Conservation (phyloP, 1,140 invertebrate genomes). For the Spodoptera litura region DNA sequence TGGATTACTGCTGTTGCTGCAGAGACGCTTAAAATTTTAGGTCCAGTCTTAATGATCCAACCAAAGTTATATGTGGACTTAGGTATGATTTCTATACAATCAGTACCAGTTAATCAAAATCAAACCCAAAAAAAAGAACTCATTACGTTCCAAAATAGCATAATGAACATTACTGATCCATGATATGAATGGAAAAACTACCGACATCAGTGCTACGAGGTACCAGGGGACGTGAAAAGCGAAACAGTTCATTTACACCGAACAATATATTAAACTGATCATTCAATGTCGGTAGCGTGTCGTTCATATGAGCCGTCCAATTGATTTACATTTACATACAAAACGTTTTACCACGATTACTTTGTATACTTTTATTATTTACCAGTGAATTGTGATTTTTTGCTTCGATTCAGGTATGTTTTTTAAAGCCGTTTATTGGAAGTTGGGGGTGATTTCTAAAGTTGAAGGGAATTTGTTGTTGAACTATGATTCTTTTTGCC, state of each 20-base stretch:
- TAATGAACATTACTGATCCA: too few relatives aligned
- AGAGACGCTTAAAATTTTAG: too few relatives aligned
- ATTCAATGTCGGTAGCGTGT: conserved; percentile 2
- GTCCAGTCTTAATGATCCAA: too few relatives aligned
- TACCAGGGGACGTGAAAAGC: conserved; percentile 19
- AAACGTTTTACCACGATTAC: conserved; percentile 73
- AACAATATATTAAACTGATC: conserved; percentile 30
- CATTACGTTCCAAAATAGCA: too few relatives aligned
- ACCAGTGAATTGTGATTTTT: conserved; percentile 61
- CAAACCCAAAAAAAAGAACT: too few relatives aligned
- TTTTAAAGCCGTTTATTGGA: conserved; percentile 40
- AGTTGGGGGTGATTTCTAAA: background rate
- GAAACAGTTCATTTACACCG: conserved; percentile 23
- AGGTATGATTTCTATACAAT: too few relatives aligned
- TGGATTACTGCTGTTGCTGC: too few relatives aligned
- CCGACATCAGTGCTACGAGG: background rate
- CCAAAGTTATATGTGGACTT: too few relatives aligned
- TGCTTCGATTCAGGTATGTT: conserved; percentile 47
- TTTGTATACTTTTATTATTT: conserved; percentile 64
- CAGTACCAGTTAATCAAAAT: too few relatives aligned
- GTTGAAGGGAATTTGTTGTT: too few relatives aligned
- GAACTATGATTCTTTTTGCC: too few relatives aligned
- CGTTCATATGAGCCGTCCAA: conserved; percentile 45
- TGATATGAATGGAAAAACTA: too few relatives aligned
- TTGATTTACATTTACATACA: conserved; percentile 73